Base-by-base conservation (phyloP, 2,888 invertebrate genomes). In the Agrochola lota region DNA sequence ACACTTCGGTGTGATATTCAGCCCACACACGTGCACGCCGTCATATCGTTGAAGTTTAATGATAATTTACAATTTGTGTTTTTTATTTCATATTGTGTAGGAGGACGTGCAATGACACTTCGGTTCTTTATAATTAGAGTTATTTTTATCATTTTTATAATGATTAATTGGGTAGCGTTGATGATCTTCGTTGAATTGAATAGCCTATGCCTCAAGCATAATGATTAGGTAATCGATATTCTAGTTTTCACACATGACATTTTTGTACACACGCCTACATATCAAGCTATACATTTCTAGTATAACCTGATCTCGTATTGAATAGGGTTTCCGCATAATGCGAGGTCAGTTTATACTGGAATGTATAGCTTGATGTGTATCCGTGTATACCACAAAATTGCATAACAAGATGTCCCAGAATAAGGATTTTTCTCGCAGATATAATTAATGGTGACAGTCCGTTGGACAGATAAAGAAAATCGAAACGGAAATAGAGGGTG, bases 1-100 rank as follows among this genome's bases (percentile, higher is more conserved):
- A 83, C 83, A 72, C 84, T 46, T 30, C 43, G 73, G 73, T 80
- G 87, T 76, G 68, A 76, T 64, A 46, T 9, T 17, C 40, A 57
- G 20, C 80, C 86, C 71, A 78, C 84, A 66, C 46, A 66, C 40
- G 30, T n/a, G 67, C 52, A 23, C 30, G 49, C 57, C 20, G 43
- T 77, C 81, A 84, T 9, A 85, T 80, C 74, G 26, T 57, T 57
- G 26, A 9, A 30, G 26, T 55, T 74, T 20, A 35, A 67, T 55
- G 40, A 70, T 70, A 26, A 70, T 71, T 74, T 55, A 59, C 59
- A 79, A 71, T 67, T 26, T 1, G 7, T 20, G 60, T 60, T 71
- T 75, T 68, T 57, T 57, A n/a, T 49, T 73, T 35, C 0, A 30
- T 40, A 17, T 26, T 59, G 60, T 40, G 83, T 85, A n/a, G 83